A percentile compares a stretch with the other conserved stretches of the same genome.
These are phyloP conservation scores for Proisotoma minuta DNA, from an alignment of 2,888 invertebrate genomes.

Conservation along the genomic window DNA sequence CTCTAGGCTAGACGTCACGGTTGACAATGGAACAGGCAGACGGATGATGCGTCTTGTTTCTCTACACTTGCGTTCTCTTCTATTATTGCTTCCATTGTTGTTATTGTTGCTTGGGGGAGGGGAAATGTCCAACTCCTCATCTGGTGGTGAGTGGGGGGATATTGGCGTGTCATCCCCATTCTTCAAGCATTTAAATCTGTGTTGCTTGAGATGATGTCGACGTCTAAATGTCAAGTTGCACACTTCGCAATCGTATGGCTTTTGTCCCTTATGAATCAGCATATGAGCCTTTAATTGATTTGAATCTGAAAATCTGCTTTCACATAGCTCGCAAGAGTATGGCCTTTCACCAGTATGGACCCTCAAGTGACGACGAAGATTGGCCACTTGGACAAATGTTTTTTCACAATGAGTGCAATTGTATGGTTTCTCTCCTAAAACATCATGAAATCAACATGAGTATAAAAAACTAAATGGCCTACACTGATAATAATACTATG, in stretches of 20 bases:
- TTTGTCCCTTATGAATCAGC: slow-evolving; percentile 83
- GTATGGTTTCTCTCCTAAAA: slow-evolving; percentile 88
- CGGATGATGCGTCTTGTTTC: slow-evolving; percentile 57
- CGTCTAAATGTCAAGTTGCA: slow-evolving; percentile 76
- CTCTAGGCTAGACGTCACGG: slow-evolving; percentile 21
- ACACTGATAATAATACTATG: no score
- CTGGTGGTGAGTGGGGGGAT: slow-evolving; percentile 25
- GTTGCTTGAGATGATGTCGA: slow-evolving; percentile 78
- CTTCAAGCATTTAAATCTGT: slow-evolving; percentile 66
- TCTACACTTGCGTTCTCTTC: slow-evolving; percentile 53
- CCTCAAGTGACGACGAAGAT: slow-evolving; percentile 77
- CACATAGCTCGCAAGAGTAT: slow-evolving; percentile 79
- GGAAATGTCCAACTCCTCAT: slow-evolving; percentile 28
- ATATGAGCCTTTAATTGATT: slow-evolving; percentile 87
- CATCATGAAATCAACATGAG: no score
- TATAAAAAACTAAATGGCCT: no score
- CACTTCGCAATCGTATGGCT: slow-evolving; percentile 75
- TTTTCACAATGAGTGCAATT: slow-evolving; percentile 86
- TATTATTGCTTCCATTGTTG: slow-evolving; percentile 34
- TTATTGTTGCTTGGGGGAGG: slow-evolving; percentile 16
- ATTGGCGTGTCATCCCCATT: slow-evolving; percentile 10
- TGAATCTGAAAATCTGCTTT: slow-evolving; percentile 81
- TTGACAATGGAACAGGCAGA: slow-evolving; percentile 18
- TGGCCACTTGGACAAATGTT: slow-evolving; percentile 89
- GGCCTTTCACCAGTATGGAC: slow-evolving; percentile 90